These are phyloP conservation scores for Melanerpes aurifrons DNA, from an alignment of 2,113 vertebrate genomes.

Conservation along the genomic window DNA sequence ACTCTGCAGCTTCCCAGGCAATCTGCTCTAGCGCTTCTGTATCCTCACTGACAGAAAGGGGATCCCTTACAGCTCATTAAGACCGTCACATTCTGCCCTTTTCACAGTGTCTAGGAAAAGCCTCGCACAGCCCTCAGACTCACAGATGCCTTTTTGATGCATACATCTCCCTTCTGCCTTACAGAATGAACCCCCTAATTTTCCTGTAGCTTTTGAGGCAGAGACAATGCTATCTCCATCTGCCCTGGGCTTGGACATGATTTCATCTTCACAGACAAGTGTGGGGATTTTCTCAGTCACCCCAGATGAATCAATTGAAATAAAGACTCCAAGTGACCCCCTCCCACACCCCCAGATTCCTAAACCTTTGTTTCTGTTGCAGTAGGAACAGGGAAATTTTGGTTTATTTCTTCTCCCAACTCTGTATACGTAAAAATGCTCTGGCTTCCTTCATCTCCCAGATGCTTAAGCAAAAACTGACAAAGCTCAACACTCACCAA, in stretches of 20 bases:
- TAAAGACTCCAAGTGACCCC: background rate
- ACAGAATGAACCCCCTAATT: accelerated
- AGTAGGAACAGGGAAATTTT: background rate
- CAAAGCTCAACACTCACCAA: slow-evolving; percentile 77
- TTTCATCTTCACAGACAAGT: background rate
- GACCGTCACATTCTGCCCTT: background rate
- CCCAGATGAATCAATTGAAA: background rate
- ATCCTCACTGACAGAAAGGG: accelerated
- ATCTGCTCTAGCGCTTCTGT: background rate
- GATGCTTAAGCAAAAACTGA: background rate
- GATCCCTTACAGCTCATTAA: background rate
- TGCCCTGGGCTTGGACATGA: background rate
- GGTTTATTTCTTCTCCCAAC: background rate
- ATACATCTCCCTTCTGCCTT: background rate
- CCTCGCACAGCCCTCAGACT: background rate
- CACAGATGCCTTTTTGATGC: background rate
- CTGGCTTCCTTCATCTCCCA: background rate
- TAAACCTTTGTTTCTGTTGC: background rate
- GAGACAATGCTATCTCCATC: background rate
- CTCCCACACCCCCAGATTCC: background rate
- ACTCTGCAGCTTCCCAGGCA: background rate
- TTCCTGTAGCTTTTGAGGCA: background rate
- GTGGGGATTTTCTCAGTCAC: background rate
- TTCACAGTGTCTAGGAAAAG: background rate
- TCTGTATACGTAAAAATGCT: background rate